phyloP scores from a whole-genome alignment of 1,140 invertebrate genomes.

The honey bee (Apis mellifera) region Amel_HAv3.1 CM009932.2:13267001-13267500 shows the following conservation, averaged over 20 bases:
- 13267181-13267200: neutral
- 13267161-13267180: neutral
- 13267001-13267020: conserved; percentile 19
- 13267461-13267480: conserved; percentile 38
- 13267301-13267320: neutral
- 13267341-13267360: conserved; percentile 25
- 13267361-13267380: neutral
- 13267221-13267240: neutral
- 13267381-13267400: neutral
- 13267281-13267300: no score
- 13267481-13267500: conserved; percentile 4
- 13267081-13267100: neutral
- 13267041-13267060: neutral
- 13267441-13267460: neutral
- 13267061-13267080: conserved; percentile 33
- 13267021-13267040: neutral
- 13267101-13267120: neutral
- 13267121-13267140: neutral
- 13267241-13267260: neutral
- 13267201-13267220: no score
- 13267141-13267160: no score
- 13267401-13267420: no score
- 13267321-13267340: neutral
- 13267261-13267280: no score
- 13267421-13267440: no score